These are phyloP conservation scores for Chrysogorgia sp. DNA, from an alignment of 92 coral and sea anemone genomes.

Conservation along the genomic window DNA sequence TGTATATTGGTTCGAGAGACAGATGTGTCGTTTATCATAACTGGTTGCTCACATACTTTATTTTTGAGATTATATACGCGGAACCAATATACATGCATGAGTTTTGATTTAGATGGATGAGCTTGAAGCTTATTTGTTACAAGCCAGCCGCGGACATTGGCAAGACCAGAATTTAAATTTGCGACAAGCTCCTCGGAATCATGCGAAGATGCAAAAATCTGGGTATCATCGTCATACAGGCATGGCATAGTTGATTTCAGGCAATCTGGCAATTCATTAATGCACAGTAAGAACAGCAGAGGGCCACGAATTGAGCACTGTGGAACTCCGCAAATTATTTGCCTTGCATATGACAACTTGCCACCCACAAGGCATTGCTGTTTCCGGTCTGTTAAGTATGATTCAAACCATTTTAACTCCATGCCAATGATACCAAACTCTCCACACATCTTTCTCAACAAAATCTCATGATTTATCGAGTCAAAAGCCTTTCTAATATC, in stretches of 20 bases:
- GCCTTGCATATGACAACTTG: no score
- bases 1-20: background rate
- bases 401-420: no score
- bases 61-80: constrained; percentile 32
- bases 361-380: constrained; percentile 37
- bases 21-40: background rate
- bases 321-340: constrained; percentile 48
- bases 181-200: constrained; percentile 12
- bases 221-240: constrained; percentile 52
- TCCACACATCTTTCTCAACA: no score
- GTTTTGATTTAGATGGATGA: constrained; percentile 40
- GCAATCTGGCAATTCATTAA: constrained; percentile 42
- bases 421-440: no score
- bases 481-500: no score
- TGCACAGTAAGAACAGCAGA: constrained; percentile 34
- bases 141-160: constrained; percentile 3
- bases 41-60: constrained; percentile 8
- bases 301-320: constrained; percentile 61
- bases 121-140: no score
- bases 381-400: constrained; percentile 31
- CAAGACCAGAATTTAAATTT: constrained; percentile 14
- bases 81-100: constrained; percentile 37
- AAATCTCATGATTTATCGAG: no score
- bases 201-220: constrained; percentile 53
- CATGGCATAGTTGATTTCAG: constrained; percentile 17